phyloP scores from a whole-genome alignment of 30 jellyfish, hydroid and myxozoan species.

The Aurelia sp. region DNA sequence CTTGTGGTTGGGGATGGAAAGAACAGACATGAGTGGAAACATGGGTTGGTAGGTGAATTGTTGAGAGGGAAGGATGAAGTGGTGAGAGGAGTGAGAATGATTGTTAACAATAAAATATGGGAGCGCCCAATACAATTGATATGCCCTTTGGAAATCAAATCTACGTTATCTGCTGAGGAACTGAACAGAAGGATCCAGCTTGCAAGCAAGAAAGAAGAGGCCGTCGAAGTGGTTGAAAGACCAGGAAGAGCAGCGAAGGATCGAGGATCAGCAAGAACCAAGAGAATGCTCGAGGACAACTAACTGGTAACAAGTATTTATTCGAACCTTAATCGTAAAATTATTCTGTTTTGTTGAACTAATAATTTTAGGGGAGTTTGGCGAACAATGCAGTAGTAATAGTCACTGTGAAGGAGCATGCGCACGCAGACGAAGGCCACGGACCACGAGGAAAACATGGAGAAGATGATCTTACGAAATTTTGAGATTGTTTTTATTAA shows the following conservation, averaged over 20 bases:
- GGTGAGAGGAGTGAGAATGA: conserved; percentile 54
- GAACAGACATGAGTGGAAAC: conserved; percentile 46
- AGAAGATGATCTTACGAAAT: no score
- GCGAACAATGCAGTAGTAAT: no score
- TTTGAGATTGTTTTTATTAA: no score
- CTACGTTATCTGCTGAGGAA: conserved; percentile 27
- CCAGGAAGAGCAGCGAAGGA: conserved; percentile 13
- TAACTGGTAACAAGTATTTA: not conserved
- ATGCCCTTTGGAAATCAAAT: conserved; percentile 46
- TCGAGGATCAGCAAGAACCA: conserved; percentile 3
- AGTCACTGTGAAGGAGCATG: no score
- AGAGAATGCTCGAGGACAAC: not conserved
- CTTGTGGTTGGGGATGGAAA: conserved; percentile 38
- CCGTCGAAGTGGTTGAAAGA: not conserved
- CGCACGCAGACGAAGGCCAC: no score
- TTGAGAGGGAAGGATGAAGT: conserved; percentile 16
- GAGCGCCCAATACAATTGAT: conserved; percentile 46
- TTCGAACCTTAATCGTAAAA: not conserved
- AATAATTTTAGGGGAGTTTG: conserved; percentile 25
- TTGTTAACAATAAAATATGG: conserved; percentile 35
- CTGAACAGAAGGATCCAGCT: not conserved
- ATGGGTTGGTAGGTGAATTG: conserved; percentile 27
- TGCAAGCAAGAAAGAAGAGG: conserved; percentile 18
- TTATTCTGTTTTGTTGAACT: conserved; percentile 6
- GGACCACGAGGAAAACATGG: no score